Evolutionary conservation across 92 coral and sea anemone genomes (phyloP), one percentile per base, ranked within the genome.

Genomic region (Epizoanthus illoricatus): DNA sequence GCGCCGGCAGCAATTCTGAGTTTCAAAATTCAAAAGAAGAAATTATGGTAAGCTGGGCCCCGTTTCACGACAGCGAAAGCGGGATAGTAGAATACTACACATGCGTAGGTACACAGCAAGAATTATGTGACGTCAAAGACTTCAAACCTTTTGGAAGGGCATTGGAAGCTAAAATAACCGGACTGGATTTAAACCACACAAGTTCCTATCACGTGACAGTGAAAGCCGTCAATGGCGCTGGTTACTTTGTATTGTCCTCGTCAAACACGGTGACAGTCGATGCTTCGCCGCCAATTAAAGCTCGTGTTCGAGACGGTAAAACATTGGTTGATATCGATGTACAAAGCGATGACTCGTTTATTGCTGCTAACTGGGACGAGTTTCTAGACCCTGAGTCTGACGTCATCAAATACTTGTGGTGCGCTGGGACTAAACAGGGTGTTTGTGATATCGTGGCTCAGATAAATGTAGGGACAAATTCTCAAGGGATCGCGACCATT

Each of bases 311-410:
- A 60, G 97, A 92, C 85, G 98, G 98, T 15, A 73, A 75, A 5
- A 75, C 76, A 11, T 80, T 58, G 5, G 75, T 76, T 5, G 98
- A 93, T 75, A 74, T 88, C 5, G 91, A 90, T 71, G 84, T 82
- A 24, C 95, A 92, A 55, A 80, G 86, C 56, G 85, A 84, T 64
- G 89, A 75, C 71, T 85, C 92, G 3, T 85, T 80, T 54, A 84
- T 94, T n/a, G 71, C 87, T 52, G 92, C 88, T 12, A 92, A 88
- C 88, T 94, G 98, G 98, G 98, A 94, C 54, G 90, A 90, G 79
- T 94, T 86, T 76, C 10, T 68, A 40, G 98, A 94, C 63, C 68
- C 86, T 16, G 98, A 94, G 72, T 92, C 98, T 36, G 92, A 89
- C 16, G 78, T 94, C 49, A 80, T 43, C 15, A 75, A 83, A 57